Base-by-base conservation (phyloP, 2,888 invertebrate species). In the Eupithecia subumbrata region DNA sequence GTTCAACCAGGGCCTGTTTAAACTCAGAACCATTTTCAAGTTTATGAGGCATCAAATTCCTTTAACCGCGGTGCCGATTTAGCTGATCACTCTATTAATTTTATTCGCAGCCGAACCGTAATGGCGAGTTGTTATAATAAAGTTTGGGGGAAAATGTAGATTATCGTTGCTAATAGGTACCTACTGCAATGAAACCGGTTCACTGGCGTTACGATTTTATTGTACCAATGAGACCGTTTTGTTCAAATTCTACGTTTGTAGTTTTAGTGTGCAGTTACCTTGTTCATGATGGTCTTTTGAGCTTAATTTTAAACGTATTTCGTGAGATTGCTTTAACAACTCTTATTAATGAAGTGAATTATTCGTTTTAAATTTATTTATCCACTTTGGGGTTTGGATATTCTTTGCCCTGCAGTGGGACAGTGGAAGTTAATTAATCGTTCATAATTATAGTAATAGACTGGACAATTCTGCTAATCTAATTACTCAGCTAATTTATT, bases 11-110 rank as follows among this genome's bases (percentile, higher is more conserved):
- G 18, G n/a, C 43, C 40, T 18, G 37, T 40, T 12, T 70, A 67
- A 60, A 71, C 48, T 71, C 40, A 71, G 76, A 68, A 79, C 80
- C 76, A 76, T 78, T 84, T 82, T 76, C 78, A 79, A 76, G 80
- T 86, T 87, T 84, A 84, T 80, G 83, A 82, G 73, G 79, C 82
- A 82, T 81, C 81, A 84, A 85, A 86, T 83, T 83, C 81, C 79
- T 80, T 80, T 78, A 79, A 79, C 78, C 78, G 77, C 79, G 76
- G 74, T 79, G 83, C 81, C 77, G 82, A 80, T 82, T 81, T 78
- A 76, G 79, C 81, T 81, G 72, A 83, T 84, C 78, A 80, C 78
- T 77, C 77, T 80, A 80, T 83, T 83, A 81, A 81, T 76, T 78
- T 83, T 79, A 80, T 78, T 81, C 34, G 45, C 73, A 76, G 78